Base-by-base conservation (phyloP, 2,888 invertebrate genomes). In the Cataglyphis cursor region DNA sequence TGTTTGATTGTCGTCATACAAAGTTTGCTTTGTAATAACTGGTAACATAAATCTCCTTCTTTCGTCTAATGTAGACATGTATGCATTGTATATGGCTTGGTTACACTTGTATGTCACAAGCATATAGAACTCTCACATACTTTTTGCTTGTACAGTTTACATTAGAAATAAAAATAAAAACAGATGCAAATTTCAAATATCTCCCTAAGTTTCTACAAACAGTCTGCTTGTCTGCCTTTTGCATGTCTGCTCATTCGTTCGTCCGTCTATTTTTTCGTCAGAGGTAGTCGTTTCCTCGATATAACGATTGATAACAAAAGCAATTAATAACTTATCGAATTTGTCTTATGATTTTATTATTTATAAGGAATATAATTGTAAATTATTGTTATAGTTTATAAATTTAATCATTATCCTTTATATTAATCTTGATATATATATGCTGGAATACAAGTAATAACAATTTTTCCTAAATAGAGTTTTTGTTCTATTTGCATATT, bases 181-280 rank as follows among this genome's bases (percentile, higher is more conserved):
- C 5, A 38, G 24, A 68, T 28, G 21, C 28, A 57, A 38, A 57
- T 10, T 44, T 65, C 35, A 65, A 28, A 66, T 15, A 57, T 73
- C 31, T 61, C 41, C 51, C 24, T 78, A 44, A 70, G 72, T 76
- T 87, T 83, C 66, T 87, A n/a, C 62, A 51, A 85, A 90, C 65
- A 87, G 88, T 87, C 87, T 91, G 89, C 88, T 70, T 90, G 85
- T 85, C 87, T 89, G 88, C 91, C 88, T 92, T 51, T 51, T 61
- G 89, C 89, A 85, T 88, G 88, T 88, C 85, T 89, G 86, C 89
- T 81, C 89, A 87, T 87, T 87, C 88, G 90, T 89, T 89, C 88
- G 91, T 92, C 90, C 90, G 91, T 92, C 90, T 91, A 87, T 91
- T 89, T 91, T 83, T 87, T 76, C 81, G 82, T 83, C 76, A 65